Percentiles rank a stretch among this genome's conserved stretches.
Conservation (phyloP, 23 tunicate species). For the Styela plicata region DNA sequence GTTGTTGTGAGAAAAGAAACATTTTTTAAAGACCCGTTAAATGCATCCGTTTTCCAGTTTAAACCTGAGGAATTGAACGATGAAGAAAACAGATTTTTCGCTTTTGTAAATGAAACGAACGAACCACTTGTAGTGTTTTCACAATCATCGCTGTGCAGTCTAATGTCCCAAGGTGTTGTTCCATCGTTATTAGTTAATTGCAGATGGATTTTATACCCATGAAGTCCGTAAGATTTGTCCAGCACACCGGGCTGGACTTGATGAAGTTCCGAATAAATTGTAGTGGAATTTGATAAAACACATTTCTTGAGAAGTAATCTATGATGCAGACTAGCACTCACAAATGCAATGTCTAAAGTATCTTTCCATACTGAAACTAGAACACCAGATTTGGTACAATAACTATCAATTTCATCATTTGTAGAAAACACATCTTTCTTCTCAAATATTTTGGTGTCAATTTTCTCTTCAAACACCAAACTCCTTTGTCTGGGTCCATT, state of each 20-base stretch:
- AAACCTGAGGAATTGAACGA: neutral
- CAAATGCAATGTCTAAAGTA: conserved; percentile 7
- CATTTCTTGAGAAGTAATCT: conserved; percentile 1
- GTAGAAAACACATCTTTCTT: neutral
- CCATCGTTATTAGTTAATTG: neutral
- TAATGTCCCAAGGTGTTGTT: neutral
- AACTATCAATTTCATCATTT: neutral
- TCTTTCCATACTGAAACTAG: conserved; percentile 8
- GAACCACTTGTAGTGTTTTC: neutral
- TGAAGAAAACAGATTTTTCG: neutral
- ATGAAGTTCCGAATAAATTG: neutral
- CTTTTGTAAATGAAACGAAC: neutral
- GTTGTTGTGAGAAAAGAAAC: conserved; percentile 28
- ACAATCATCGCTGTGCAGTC: neutral
- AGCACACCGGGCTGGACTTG: neutral
- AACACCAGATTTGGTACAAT: neutral
- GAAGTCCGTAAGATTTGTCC: neutral
- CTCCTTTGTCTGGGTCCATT: conserved; percentile 34
- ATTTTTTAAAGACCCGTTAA: conserved; percentile 25
- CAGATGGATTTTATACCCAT: neutral
- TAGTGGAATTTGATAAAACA: neutral
- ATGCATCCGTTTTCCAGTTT: conserved; percentile 55
- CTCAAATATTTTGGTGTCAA: neutral
- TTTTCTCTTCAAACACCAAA: conserved; percentile 1
- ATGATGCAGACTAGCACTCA: neutral